Evolutionary conservation across 1,140 invertebrate species (phyloP).

Genomic region (Drosophila elegans): DNA sequence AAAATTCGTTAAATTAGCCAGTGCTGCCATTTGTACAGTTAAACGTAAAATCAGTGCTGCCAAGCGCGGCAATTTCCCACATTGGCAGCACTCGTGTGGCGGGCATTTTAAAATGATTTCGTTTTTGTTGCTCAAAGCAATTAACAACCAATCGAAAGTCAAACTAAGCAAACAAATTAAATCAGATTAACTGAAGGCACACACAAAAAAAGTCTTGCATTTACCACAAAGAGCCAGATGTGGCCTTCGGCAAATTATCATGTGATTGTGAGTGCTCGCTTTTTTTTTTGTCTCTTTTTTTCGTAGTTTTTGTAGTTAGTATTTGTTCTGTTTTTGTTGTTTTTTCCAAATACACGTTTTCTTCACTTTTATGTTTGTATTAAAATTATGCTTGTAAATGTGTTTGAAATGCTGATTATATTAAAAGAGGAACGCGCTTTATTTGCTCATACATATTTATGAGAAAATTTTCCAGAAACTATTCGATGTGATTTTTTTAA

Average conservation of each 20-base stretch:
- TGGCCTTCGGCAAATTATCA: slow-evolving; percentile 70
- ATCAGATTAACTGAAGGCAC: slow-evolving; percentile 24
- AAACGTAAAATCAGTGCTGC: slow-evolving; percentile 5
- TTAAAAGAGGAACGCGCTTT: slow-evolving; percentile 11
- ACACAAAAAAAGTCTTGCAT: slow-evolving; percentile 20
- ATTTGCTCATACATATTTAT: slow-evolving; percentile 52
- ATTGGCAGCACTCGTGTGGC: slow-evolving; percentile 16
- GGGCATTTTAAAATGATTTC: slow-evolving; percentile 27
- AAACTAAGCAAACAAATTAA: slow-evolving; percentile 34
- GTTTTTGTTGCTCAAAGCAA: slow-evolving; percentile 39
- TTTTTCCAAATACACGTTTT: not conserved
- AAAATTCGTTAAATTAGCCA: not conserved
- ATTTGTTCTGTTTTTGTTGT: slow-evolving; percentile 17
- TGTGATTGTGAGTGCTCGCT: slow-evolving; percentile 51
- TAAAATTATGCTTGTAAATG: slow-evolving; percentile 24
- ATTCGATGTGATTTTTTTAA: slow-evolving; percentile 3
- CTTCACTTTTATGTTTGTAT: slow-evolving; percentile 5
- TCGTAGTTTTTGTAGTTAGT: slow-evolving; percentile 16
- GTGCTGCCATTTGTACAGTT: not conserved
- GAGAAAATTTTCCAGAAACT: slow-evolving; percentile 47
- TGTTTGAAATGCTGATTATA: slow-evolving; percentile 1
- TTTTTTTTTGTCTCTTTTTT: slow-evolving; percentile 27
- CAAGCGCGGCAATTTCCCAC: not conserved
- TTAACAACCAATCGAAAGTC: slow-evolving; percentile 52
- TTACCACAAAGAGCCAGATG: slow-evolving; percentile 51